A percentile compares a stretch with the other conserved stretches of the same genome.
Evolutionary conservation across 2,113 vertebrate genomes (phyloP).

Genomic region (Dromiciops gliroides): DNA sequence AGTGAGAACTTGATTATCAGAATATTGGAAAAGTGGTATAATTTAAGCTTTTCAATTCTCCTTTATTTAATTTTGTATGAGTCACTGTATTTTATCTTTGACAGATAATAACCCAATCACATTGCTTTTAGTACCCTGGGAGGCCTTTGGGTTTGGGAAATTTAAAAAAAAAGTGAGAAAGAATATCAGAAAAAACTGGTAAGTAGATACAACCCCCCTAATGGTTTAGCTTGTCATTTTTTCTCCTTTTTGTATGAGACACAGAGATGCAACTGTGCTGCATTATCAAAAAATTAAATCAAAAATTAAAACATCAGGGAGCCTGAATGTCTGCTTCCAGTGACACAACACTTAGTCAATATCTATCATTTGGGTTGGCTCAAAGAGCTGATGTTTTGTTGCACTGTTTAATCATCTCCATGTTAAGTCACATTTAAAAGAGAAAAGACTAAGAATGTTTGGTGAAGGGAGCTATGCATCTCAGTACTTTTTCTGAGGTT

Average conservation of each 20-base stretch:
- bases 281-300: conserved; percentile 86
- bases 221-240: conserved; percentile 71
- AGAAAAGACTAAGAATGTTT: conserved; percentile 34
- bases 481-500: conserved; percentile 35
- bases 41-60: conserved; percentile 54
- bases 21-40: conserved; percentile 46
- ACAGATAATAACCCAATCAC: conserved; percentile 57
- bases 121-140: conserved; percentile 45
- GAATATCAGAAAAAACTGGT: neutral
- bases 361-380: conserved; percentile 71
- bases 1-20: conserved; percentile 62
- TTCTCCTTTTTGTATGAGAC: conserved; percentile 70
- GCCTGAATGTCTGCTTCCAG: conserved; percentile 82
- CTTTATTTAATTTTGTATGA: conserved; percentile 69
- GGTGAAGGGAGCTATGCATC: conserved; percentile 37
- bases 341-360: conserved; percentile 80
- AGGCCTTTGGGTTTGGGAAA: conserved; percentile 62
- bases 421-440: conserved; percentile 62
- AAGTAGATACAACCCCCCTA: conserved; percentile 68
- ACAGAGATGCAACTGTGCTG: conserved; percentile 69
- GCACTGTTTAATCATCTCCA: conserved; percentile 55
- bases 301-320: conserved; percentile 86
- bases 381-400: conserved; percentile 65
- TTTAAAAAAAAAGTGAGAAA: conserved; percentile 49
- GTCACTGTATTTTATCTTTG: conserved; percentile 63